Evolutionary conservation across 2,113 vertebrate genomes (phyloP), one percentile per base, ranked within the genome.

Genomic region (Oxyruncus cristatus): DNA sequence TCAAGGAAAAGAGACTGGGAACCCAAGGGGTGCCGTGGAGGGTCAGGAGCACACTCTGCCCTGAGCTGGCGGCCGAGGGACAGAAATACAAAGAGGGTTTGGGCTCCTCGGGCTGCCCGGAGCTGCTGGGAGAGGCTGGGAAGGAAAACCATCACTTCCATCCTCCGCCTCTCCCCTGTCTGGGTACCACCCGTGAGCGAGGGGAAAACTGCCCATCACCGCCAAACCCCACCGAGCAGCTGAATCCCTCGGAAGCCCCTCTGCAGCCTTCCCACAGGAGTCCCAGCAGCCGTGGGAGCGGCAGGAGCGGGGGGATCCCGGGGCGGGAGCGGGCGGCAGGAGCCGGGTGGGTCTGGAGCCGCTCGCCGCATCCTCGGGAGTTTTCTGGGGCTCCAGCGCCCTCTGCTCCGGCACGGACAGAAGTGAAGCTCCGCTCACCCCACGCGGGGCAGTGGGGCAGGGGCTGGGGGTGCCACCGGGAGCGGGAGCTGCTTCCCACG

Each of bases 341-440:
- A 42, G 68, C 22, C 8, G 30, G 28, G 12, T 2, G 61, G 26
- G 3, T 12, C 28, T 5, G 39, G 14, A 79, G 39, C 41, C 21
- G 9, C 59, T 56, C 46, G 19, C 93, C 11, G 65, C 89, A 72
- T 88, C 80, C 35, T 39, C 14, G 19, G 61, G 63, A 62, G 8
- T 95, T 97, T 83, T 5, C 21, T 72, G 70, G 49, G 89, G 72
- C 95, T 97, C 93, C 95, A 91, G 96, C 85, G 86, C 95, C 97
- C 95, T 97, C 94, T 96, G 88, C n/a, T 96, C 93, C 93, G 70
- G 75, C 84, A 49, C 2, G 42, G 83, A 18, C 87, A 91, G 93
- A 94, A 90, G 67, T 88, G 91, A 63, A 89, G 17, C 28, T 76
- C 59, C 53, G 58, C 81, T 82, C 68, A 1, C 39, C 77, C 63